Conservation (phyloP, 2,113 vertebrate genomes). For the Pogonocichla stellata region DNA sequence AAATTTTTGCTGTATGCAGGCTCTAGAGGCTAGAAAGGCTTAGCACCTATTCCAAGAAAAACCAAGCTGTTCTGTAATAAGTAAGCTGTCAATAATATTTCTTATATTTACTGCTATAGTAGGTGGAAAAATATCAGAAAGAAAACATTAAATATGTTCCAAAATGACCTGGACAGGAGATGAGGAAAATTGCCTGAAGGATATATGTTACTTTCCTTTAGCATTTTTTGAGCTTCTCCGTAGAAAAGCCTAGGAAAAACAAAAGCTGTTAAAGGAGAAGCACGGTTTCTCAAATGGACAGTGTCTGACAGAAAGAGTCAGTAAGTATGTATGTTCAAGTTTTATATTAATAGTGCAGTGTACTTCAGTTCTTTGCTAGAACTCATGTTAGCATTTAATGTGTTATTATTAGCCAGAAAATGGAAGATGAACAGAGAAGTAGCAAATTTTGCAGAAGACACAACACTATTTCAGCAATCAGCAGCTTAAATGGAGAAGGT, state of each 20-base stretch:
- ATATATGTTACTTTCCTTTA: not conserved
- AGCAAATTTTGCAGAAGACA: not conserved
- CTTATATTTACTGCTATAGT: not conserved
- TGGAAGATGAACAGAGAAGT: not conserved
- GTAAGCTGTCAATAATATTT: not conserved
- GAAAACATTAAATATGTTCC: not conserved
- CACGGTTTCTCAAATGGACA: not conserved
- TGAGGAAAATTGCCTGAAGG: not conserved
- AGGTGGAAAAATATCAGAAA: not conserved
- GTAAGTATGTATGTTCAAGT: not conserved
- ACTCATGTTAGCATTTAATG: not conserved
- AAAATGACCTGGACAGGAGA: not conserved
- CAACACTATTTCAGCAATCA: not conserved
- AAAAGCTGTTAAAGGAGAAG: not conserved
- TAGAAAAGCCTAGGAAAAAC: not conserved
- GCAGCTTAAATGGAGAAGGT: not conserved
- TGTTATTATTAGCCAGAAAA: conserved; percentile 22
- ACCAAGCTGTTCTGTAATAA: not conserved
- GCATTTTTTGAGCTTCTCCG: not conserved
- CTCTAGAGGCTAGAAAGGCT: not conserved
- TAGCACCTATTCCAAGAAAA: not conserved
- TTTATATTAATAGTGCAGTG: not conserved
- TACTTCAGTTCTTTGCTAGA: not conserved
- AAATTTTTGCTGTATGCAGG: not conserved
- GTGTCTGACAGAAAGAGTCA: not conserved